Evolutionary conservation across 2,113 vertebrate species (phyloP).

Genomic region (Serranochromis macrocephalus): DNA sequence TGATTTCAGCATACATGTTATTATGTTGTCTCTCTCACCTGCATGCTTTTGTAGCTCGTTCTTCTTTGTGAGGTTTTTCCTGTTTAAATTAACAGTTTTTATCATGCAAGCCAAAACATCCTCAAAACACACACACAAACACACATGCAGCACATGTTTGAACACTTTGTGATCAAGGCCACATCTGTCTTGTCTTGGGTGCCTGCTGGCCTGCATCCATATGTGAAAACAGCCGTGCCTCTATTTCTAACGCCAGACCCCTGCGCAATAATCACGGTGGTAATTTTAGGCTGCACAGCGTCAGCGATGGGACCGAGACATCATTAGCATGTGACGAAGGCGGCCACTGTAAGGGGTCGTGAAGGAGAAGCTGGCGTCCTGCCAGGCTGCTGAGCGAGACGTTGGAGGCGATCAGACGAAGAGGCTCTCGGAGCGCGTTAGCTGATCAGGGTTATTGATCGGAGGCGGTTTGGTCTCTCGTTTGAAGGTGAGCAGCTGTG

Average conservation of each 20-base stretch:
- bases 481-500: neutral
- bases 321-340: constrained; percentile 19
- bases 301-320: constrained; percentile 6
- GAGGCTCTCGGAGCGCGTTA: neutral
- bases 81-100: neutral
- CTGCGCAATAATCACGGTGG: constrained; percentile 3
- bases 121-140: neutral
- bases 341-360: neutral
- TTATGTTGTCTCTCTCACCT: neutral
- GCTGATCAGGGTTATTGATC: neutral
- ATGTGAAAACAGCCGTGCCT: neutral
- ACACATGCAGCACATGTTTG: neutral
- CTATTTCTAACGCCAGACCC: neutral
- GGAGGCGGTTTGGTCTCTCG: neutral
- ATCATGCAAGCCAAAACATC: neutral
- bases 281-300: constrained; percentile 29
- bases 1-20: neutral
- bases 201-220: neutral
- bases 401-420: neutral
- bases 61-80: neutral
- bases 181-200: neutral
- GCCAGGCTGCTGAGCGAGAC: neutral
- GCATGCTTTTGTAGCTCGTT: rapidly evolving
- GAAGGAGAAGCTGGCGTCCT: neutral
- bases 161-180: neutral